These are phyloP conservation scores for Rhinolophus ferrumequinum DNA, from an alignment of 2,113 vertebrate species.

Conservation along the genomic window DNA sequence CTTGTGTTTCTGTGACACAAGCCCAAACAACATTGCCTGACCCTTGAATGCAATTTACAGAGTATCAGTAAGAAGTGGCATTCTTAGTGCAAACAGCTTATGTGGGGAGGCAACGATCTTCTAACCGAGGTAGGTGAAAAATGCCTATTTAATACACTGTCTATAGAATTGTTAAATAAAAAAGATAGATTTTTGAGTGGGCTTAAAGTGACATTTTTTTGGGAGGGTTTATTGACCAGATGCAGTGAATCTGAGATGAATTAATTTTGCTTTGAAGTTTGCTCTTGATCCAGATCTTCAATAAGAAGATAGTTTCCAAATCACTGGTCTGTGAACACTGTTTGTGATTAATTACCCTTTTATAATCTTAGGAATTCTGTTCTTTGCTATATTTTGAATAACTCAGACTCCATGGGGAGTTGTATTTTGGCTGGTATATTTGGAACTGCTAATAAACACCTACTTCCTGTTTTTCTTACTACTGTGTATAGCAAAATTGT, in stretches of 20 bases:
- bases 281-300: slow-evolving; percentile 87
- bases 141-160: neutral
- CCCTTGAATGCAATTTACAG: neutral
- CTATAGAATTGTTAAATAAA: slow-evolving; percentile 67
- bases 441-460: slow-evolving; percentile 89
- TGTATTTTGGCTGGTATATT: slow-evolving; percentile 90
- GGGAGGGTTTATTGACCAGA: slow-evolving; percentile 84
- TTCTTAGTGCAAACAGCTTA: neutral
- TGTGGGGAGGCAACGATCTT: neutral
- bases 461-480: slow-evolving; percentile 90
- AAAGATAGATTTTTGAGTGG: slow-evolving; percentile 69
- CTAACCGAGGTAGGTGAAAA: slow-evolving; percentile 44
- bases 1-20: neutral
- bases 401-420: slow-evolving; percentile 86
- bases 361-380: slow-evolving; percentile 89
- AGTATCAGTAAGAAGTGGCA: neutral
- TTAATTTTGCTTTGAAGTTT: slow-evolving; percentile 87
- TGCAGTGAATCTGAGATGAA: slow-evolving; percentile 85
- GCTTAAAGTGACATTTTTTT: slow-evolving; percentile 74
- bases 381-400: slow-evolving; percentile 87
- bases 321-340: slow-evolving; percentile 87
- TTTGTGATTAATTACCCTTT: slow-evolving; percentile 90
- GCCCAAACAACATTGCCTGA: neutral
- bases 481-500: slow-evolving; percentile 86
- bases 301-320: slow-evolving; percentile 87